phyloP scores from a whole-genome alignment of 2,113 vertebrate genomes.

The Gasterosteus nipponicus region DNA sequence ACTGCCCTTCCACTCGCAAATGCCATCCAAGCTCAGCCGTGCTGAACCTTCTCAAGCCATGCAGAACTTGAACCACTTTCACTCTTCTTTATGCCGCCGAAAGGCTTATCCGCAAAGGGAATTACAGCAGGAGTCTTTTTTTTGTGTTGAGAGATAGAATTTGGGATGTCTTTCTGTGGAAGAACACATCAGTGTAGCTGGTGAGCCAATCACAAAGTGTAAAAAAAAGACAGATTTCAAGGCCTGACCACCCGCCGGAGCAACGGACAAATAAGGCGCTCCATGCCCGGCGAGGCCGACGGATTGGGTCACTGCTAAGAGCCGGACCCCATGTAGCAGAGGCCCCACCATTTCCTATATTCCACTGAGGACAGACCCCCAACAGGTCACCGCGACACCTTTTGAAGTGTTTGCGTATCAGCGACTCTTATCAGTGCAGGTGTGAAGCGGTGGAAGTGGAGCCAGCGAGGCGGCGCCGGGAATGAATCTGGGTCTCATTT shows the following conservation, averaged over 20 bases:
- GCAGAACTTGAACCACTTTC: slow-evolving; percentile 70
- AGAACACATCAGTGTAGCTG: slow-evolving; percentile 60
- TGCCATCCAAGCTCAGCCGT: slow-evolving; percentile 66
- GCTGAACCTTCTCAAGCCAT: slow-evolving; percentile 71
- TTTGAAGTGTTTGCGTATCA: slow-evolving; percentile 35
- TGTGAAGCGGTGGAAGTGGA: slow-evolving; percentile 39
- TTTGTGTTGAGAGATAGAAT: slow-evolving; percentile 44
- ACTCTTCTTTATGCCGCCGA: slow-evolving; percentile 44
- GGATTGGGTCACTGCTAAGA: slow-evolving; percentile 41
- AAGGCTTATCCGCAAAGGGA: slow-evolving; percentile 55
- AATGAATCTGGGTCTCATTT: slow-evolving; percentile 16
- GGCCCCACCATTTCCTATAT: slow-evolving; percentile 42
- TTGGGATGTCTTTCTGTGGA: slow-evolving; percentile 58
- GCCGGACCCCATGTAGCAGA: slow-evolving; percentile 12
- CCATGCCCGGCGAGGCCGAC: slow-evolving; percentile 55
- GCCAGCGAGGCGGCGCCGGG: not conserved
- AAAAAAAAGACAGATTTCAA: slow-evolving; percentile 53
- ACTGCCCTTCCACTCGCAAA: slow-evolving; percentile 68
- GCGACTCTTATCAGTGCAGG: slow-evolving; percentile 51
- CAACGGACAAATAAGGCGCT: slow-evolving; percentile 69
- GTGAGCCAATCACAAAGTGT: slow-evolving; percentile 49
- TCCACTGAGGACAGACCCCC: slow-evolving; percentile 26
- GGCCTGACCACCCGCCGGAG: slow-evolving; percentile 59
- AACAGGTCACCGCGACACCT: slow-evolving; percentile 21
- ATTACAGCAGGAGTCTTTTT: slow-evolving; percentile 58